phyloP scores from a whole-genome alignment of 2,113 vertebrate species.

The Xyrauchen texanus region DNA sequence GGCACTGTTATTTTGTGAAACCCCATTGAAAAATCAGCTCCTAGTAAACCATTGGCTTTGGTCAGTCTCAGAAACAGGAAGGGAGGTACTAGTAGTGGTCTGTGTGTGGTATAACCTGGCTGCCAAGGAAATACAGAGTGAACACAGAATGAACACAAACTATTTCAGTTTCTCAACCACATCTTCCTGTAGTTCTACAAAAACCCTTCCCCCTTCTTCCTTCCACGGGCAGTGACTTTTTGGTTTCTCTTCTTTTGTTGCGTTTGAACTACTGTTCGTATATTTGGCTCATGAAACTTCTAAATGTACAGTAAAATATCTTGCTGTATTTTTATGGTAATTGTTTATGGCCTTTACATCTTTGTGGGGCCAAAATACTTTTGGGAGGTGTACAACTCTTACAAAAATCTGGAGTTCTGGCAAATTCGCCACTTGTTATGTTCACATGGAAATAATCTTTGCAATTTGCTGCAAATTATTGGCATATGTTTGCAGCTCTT shows the following conservation, averaged over 20 bases:
- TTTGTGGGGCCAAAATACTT: no score
- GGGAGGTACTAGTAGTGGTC: slow-evolving; percentile 63
- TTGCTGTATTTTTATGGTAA: no score
- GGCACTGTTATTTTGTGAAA: neutral
- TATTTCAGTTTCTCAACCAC: slow-evolving; percentile 78
- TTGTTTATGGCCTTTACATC: no score
- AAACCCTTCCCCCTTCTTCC: slow-evolving; percentile 33
- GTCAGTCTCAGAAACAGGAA: slow-evolving; percentile 67
- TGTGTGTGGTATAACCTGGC: slow-evolving; percentile 72
- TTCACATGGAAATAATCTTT: no score
- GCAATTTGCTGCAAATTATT: no score
- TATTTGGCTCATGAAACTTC: neutral
- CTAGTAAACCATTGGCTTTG: slow-evolving; percentile 51
- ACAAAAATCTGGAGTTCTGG: no score
- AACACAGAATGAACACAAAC: slow-evolving; percentile 54
- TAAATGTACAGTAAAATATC: no score
- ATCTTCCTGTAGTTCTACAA: slow-evolving; percentile 73
- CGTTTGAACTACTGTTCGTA: neutral
- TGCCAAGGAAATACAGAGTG: slow-evolving; percentile 72
- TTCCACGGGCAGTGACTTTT: slow-evolving; percentile 9
- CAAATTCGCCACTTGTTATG: no score
- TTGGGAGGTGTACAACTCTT: no score
- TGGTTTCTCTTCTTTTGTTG: slow-evolving; percentile 32
- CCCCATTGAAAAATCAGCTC: neutral
- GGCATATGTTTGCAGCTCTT: no score